phyloP scores from a whole-genome alignment of 2,888 invertebrate genomes.

The Xanthorhoe spadicearia region DNA sequence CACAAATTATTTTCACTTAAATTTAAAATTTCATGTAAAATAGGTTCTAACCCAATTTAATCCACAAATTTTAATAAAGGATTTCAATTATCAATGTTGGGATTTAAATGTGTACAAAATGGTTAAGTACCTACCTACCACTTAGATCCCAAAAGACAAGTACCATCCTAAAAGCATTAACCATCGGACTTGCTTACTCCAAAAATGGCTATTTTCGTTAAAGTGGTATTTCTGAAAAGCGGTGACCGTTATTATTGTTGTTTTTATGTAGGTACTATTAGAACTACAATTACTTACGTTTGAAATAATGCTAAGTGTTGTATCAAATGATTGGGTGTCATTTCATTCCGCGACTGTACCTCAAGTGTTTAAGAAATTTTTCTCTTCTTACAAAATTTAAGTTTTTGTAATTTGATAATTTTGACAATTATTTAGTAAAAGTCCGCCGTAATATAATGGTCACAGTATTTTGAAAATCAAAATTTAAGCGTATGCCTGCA shows the following conservation, averaged over 20 bases:
- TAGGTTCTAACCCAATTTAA: not conserved
- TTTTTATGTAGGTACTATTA: too few relatives aligned
- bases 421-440: not conserved
- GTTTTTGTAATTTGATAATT: too few relatives aligned
- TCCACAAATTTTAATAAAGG: not conserved
- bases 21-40: not conserved
- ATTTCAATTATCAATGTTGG: not conserved
- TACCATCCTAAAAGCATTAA: constrained; percentile 27
- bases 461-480: not conserved
- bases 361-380: too few relatives aligned
- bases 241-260: not conserved
- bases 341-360: too few relatives aligned
- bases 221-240: not conserved
- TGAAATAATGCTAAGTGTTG: too few relatives aligned
- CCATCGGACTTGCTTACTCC: constrained; percentile 9
- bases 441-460: not conserved
- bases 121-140: constrained; percentile 12
- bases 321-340: too few relatives aligned
- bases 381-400: too few relatives aligned
- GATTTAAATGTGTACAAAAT: constrained; percentile 11
- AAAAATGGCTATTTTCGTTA: constrained; percentile 7
- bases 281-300: too few relatives aligned
- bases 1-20: not conserved
- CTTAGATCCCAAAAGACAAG: constrained; percentile 9
- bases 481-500: constrained; percentile 16